Conservation (phyloP, 2,113 vertebrate genomes). For the Hippocampus comes region DNA sequence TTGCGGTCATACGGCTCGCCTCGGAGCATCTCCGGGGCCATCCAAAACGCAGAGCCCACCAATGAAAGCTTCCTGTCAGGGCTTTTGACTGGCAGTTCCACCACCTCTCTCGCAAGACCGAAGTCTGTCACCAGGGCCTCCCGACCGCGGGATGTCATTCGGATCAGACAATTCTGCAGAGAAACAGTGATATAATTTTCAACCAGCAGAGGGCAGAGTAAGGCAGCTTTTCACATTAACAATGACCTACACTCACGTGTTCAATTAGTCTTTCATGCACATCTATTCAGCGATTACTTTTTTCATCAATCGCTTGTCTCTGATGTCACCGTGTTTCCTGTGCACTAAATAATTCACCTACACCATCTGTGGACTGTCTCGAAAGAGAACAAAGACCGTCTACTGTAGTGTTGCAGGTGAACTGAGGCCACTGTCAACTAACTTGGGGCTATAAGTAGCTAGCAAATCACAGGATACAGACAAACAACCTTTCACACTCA, state of each 20-base stretch:
- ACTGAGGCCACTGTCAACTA: no score
- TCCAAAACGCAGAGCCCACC: constrained; percentile 88
- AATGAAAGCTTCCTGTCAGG: constrained; percentile 79
- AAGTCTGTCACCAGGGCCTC: constrained; percentile 85
- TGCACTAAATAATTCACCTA: constrained; percentile 51
- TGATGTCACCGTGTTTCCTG: constrained; percentile 30
- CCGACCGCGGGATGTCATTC: constrained; percentile 69
- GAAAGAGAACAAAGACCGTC: neutral
- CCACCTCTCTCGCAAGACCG: constrained; percentile 82
- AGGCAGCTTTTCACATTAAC: no score
- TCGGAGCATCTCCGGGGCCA: constrained; percentile 86
- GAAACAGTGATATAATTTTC: neutral
- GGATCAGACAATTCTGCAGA: constrained; percentile 83
- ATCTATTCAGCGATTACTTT: neutral
- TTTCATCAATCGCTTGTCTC: constrained; percentile 19
- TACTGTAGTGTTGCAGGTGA: neutral
- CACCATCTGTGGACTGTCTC: constrained; percentile 4
- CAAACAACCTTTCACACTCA: no score
- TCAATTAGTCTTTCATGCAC: neutral
- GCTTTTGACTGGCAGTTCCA: constrained; percentile 76
- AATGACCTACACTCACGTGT: no score
- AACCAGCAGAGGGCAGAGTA: neutral
- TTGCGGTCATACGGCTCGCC: constrained; percentile 85
- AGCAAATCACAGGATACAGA: no score
- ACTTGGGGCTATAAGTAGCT: no score